A percentile compares a stretch with the other conserved stretches of the same genome.
Evolutionary conservation across 2,888 invertebrate genomes (phyloP).

Genomic region (Trimorus sp.): DNA sequence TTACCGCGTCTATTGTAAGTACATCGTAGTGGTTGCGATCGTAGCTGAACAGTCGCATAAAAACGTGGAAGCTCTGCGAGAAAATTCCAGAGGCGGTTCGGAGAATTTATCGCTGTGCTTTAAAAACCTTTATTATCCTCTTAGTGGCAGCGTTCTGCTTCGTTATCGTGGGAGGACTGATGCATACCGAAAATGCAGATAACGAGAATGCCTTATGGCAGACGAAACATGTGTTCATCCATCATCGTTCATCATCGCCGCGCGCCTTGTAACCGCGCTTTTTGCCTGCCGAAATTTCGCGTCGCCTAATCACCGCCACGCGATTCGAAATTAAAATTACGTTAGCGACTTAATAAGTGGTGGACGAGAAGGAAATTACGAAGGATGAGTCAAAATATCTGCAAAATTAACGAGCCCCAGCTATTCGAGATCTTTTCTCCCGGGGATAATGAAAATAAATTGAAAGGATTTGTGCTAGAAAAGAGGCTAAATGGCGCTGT

Average conservation of each 20-base stretch:
- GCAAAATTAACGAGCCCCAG: slow-evolving; percentile 4
- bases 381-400: slow-evolving; percentile 22
- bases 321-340: slow-evolving; percentile 39
- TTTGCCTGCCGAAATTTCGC: slow-evolving; percentile 49
- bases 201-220: slow-evolving; percentile 59
- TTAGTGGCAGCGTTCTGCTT: slow-evolving; percentile 69
- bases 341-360: slow-evolving; percentile 41
- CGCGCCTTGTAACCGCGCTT: slow-evolving; percentile 33
- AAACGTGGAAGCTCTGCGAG: slow-evolving; percentile 59
- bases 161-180: slow-evolving; percentile 66
- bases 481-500: background rate
- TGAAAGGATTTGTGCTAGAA: background rate
- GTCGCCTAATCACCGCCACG: slow-evolving; percentile 36
- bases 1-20: slow-evolving; percentile 7
- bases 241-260: slow-evolving; percentile 58
- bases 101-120: slow-evolving; percentile 68
- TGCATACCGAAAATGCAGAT: slow-evolving; percentile 58
- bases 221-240: slow-evolving; percentile 60
- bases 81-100: slow-evolving; percentile 62
- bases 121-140: slow-evolving; percentile 71
- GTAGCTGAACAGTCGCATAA: slow-evolving; percentile 45
- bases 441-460: slow-evolving; percentile 25
- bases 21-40: slow-evolving; percentile 33
- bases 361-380: slow-evolving; percentile 22
- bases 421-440: slow-evolving; percentile 17